Conservation (phyloP, 1,140 invertebrate species). For the Atopsyche davidsoni region DNA sequence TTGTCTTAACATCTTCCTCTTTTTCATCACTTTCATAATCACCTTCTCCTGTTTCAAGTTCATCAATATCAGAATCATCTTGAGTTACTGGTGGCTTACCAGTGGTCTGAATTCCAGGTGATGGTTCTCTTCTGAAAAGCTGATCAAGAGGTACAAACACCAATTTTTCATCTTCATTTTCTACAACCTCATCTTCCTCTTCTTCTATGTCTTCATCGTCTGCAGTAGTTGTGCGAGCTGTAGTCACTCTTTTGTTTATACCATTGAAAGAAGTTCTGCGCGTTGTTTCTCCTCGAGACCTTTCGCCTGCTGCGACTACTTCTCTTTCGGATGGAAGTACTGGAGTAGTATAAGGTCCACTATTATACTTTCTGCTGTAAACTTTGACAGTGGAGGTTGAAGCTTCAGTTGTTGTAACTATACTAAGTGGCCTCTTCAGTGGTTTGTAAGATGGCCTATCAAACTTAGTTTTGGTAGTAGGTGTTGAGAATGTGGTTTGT, state of each 20-base stretch:
- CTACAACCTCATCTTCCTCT: conserved; percentile 45
- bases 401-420: conserved; percentile 38
- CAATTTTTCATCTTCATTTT: conserved; percentile 45
- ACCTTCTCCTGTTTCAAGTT: conserved; percentile 35
- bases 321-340: conserved; percentile 35
- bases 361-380: conserved; percentile 47
- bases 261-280: conserved; percentile 38
- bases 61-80: conserved; percentile 28
- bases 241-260: conserved; percentile 35
- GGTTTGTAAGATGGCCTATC: conserved; percentile 41
- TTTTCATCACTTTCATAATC: conserved; percentile 25
- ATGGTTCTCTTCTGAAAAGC: conserved; percentile 41
- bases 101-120: conserved; percentile 23
- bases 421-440: conserved; percentile 38
- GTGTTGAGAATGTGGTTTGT: conserved; percentile 13
- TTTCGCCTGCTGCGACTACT: conserved; percentile 29
- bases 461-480: conserved; percentile 21
- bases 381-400: conserved; percentile 38
- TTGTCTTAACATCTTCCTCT: conserved; percentile 11
- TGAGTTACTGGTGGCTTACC: conserved; percentile 15
- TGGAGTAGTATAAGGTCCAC: conserved; percentile 44
- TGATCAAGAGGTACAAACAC: conserved; percentile 43
- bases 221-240: conserved; percentile 42
- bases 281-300: conserved; percentile 24
- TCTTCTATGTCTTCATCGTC: conserved; percentile 41